These are phyloP conservation scores for Chionoecetes opilio DNA, from an alignment of 1,140 invertebrate species.

Conservation along the genomic window DNA sequence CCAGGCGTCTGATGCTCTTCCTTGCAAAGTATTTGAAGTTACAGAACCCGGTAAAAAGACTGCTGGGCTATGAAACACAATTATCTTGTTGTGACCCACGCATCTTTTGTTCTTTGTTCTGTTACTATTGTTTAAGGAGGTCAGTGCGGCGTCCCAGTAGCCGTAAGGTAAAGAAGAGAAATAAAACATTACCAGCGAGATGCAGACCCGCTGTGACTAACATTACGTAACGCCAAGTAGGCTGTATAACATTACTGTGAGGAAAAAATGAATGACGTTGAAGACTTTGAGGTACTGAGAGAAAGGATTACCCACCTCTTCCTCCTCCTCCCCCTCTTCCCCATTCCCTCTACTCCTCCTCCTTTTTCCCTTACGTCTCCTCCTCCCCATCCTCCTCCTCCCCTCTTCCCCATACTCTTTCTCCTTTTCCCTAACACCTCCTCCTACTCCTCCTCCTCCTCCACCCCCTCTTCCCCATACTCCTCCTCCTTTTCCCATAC, in stretches of 20 bases:
- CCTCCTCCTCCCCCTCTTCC: neutral
- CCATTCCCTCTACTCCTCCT: neutral
- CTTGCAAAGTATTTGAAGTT: neutral
- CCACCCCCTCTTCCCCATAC: too few relatives aligned
- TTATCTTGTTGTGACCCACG: neutral
- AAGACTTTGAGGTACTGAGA: neutral
- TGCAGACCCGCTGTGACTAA: neutral
- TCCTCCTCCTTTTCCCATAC: too few relatives aligned
- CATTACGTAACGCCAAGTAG: neutral
- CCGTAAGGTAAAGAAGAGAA: too few relatives aligned
- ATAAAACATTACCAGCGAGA: too few relatives aligned
- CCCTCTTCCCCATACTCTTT: neutral
- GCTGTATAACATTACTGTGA: neutral
- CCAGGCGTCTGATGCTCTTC: neutral
- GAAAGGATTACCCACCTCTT: neutral
- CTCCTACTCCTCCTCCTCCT: too few relatives aligned
- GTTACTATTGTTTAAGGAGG: neutral
- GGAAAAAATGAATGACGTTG: neutral
- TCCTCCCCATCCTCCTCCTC: neutral
- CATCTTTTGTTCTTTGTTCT: neutral
- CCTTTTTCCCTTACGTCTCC: neutral
- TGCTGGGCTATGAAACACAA: too few relatives aligned
- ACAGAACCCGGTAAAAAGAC: neutral
- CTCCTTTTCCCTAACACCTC: too few relatives aligned
- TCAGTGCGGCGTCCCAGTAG: too few relatives aligned